Evolutionary conservation across 2,888 invertebrate genomes (phyloP), one percentile per base, ranked within the genome.

Genomic region (Erebia palarica): DNA sequence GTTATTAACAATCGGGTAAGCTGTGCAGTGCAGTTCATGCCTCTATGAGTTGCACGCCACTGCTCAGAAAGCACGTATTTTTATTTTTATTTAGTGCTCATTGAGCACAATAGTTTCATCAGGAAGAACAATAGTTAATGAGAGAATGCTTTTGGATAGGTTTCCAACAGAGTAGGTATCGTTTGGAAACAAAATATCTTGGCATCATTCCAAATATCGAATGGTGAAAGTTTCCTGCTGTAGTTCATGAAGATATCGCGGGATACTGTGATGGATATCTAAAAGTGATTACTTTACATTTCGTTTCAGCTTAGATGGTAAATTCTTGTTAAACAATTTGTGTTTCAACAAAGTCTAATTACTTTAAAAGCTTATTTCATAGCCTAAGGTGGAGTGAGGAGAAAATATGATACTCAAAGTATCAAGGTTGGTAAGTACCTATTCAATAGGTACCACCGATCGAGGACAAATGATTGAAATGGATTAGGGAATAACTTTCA

Each of bases 171-270:
- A 36, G 36, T 36, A 36, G 36, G 65, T 53, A 55, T 53, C 53
- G 55, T 55, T 65, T 65, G 13, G 55, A 55, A 49, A 65, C 55
- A 65, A 53, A n/a, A n/a, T n/a, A 65, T 55, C 65, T 65, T 65
- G 65, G 65, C 65, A 55, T 53, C 55, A 55, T 55, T 65, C 65
- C 65, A 65, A 65, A 65, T 65, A 65, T 53, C 65, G 36, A 65
- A 65, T 55, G 36, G 65, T 55, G 65, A 65, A 55, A 65, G 65
- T 65, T 65, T 36, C 36, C 42, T 55, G 14, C 51, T 53, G 65
- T 55, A 65, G 65, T 65, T 65, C 55, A 55, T 36, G 65, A 53
- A 55, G 42, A 65, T 55, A 65, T 55, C 65, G 53, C 49, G 21
- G 47, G 49, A 49, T 63, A 21, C 14, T 21, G 47, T 65, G 65